A percentile compares a stretch with the other conserved stretches of the same genome.
Conservation (phyloP, 2,113 vertebrate genomes). For the Calidris pugnax region DNA sequence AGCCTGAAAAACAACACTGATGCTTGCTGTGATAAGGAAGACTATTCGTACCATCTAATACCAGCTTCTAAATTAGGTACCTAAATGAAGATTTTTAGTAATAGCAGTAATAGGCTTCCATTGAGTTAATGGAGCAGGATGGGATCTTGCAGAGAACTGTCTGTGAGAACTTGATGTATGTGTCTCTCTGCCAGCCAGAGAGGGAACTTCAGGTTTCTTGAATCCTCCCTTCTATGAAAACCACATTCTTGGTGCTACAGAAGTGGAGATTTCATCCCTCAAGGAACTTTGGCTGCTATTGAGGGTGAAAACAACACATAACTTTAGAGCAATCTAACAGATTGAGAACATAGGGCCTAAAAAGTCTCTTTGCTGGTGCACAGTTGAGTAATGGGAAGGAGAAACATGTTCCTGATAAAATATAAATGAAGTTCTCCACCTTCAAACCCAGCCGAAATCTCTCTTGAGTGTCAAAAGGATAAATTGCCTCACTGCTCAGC, state of each 20-base stretch:
- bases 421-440: slow-evolving; percentile 5
- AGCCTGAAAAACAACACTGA: not conserved
- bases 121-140: not conserved
- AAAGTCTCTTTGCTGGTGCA: not conserved
- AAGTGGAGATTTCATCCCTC: not conserved
- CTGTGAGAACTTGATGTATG: not conserved
- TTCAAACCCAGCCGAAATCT: not conserved
- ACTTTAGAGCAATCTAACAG: not conserved
- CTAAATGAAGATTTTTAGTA: slow-evolving; percentile 6
- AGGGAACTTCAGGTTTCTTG: not conserved
- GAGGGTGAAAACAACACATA: not conserved
- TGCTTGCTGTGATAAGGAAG: not conserved
- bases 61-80: not conserved
- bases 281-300: not conserved
- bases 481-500: not conserved
- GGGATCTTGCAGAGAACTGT: not conserved
- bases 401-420: not conserved
- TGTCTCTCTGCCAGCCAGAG: not conserved
- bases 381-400: not conserved
- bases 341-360: not conserved
- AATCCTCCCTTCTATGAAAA: not conserved
- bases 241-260: not conserved
- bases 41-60: not conserved
- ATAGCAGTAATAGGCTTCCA: not conserved
- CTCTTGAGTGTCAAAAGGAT: not conserved